A percentile compares a stretch with the other conserved stretches of the same genome.
Conservation (phyloP, 2,113 vertebrate species). For the Choloepus hoffmanni region DNA sequence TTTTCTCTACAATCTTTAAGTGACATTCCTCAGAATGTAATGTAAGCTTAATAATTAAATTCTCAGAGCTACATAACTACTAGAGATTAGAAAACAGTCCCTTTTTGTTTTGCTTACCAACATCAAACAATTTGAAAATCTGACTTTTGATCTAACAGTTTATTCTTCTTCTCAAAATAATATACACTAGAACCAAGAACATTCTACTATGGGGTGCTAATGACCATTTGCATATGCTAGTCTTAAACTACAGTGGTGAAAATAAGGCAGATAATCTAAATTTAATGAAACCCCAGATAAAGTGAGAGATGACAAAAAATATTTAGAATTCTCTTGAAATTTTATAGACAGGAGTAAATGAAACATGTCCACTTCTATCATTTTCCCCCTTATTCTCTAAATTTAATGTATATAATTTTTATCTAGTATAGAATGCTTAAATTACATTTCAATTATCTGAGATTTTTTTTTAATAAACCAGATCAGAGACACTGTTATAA, state of each 20-base stretch:
- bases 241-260: not conserved
- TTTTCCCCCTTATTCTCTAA: not conserved
- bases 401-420: conserved; percentile 34
- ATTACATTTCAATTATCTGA: not conserved
- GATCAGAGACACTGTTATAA: not conserved
- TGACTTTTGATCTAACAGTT: conserved; percentile 6
- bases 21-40: not conserved
- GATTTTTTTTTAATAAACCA: not conserved
- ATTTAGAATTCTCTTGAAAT: conserved; percentile 3
- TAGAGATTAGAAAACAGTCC: conserved; percentile 4
- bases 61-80: not conserved
- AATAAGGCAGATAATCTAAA: not conserved
- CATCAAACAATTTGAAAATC: conserved; percentile 13
- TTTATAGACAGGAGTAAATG: not conserved
- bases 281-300: not conserved
- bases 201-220: not conserved
- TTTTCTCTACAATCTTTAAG: not conserved
- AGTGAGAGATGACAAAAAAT: not conserved
- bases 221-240: not conserved
- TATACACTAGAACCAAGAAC: not conserved
- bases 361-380: not conserved
- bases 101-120: conserved; percentile 50
- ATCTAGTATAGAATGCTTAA: conserved; percentile 18
- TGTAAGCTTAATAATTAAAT: conserved; percentile 31
- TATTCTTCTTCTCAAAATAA: not conserved